Percentiles rank a stretch among this genome's conserved stretches.
Evolutionary conservation across 2,113 vertebrate species (phyloP).

Genomic region (Heterochromis multidens): DNA sequence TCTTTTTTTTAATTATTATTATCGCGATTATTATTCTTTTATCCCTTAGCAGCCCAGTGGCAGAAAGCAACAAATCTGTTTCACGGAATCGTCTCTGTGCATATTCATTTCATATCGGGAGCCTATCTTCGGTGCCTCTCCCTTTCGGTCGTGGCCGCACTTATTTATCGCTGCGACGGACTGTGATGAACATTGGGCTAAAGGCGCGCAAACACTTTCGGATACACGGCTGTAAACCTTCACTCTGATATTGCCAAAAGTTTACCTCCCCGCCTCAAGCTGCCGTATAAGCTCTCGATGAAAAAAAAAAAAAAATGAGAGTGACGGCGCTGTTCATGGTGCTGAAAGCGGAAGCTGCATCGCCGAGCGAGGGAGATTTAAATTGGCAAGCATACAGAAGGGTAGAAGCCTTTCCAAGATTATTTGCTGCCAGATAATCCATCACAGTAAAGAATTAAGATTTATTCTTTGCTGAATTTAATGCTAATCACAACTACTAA

Average conservation of each 20-base stretch:
- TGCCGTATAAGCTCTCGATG: constrained; percentile 54
- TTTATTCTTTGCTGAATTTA: not conserved
- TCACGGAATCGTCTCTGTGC: constrained; percentile 79
- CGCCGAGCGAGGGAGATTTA: constrained; percentile 82
- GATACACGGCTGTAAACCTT: constrained; percentile 56
- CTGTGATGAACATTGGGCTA: constrained; percentile 56
- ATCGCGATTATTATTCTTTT: not conserved
- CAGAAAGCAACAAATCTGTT: constrained; percentile 73
- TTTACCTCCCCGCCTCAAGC: constrained; percentile 74
- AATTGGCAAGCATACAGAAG: constrained; percentile 34
- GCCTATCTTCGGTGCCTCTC: constrained; percentile 46
- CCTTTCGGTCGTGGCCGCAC: constrained; percentile 11
- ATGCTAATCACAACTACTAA: not conserved
- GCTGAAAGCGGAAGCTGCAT: constrained; percentile 85
- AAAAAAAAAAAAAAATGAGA: constrained; percentile 10
- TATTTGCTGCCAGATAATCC: not conserved
- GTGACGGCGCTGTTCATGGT: constrained; percentile 74
- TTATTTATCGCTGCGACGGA: constrained; percentile 59
- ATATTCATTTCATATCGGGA: constrained; percentile 80
- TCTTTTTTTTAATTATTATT: not conserved
- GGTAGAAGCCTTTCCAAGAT: not conserved
- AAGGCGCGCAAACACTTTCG: constrained; percentile 35
- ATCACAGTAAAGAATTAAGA: not conserved
- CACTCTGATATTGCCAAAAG: constrained; percentile 78
- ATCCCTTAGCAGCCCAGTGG: constrained; percentile 77